Conservation (phyloP, 2,113 vertebrate species). For the Scomber colias region DNA sequence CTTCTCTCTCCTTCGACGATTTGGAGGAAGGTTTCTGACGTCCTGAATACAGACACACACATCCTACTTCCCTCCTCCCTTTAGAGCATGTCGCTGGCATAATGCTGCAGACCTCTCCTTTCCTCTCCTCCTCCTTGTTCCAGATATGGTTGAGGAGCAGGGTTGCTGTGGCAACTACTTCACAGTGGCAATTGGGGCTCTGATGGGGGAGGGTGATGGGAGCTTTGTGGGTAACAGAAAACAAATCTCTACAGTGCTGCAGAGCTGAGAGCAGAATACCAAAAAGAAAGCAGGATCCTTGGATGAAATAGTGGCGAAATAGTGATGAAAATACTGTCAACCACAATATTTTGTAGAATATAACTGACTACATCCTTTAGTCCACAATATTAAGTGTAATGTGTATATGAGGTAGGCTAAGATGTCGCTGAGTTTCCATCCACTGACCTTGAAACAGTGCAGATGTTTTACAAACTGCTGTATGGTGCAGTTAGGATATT, state of each 20-base stretch:
- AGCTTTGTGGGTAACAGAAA: conserved; percentile 40
- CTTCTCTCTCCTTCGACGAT: conserved; percentile 10
- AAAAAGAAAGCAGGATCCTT: not conserved
- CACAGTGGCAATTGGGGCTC: conserved; percentile 26
- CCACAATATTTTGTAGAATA: too few relatives aligned
- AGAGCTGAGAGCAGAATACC: not conserved
- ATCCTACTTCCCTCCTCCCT: not conserved
- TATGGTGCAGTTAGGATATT: not conserved
- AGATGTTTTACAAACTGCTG: conserved; percentile 1
- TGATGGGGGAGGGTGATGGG: conserved; percentile 4
- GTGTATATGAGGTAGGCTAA: not conserved
- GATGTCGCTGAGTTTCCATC: not conserved
- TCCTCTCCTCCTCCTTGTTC: conserved; percentile 53
- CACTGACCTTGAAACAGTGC: conserved; percentile 11
- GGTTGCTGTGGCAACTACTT: conserved; percentile 71
- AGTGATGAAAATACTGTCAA: not conserved
- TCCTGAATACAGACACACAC: conserved; percentile 29
- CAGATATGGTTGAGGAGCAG: conserved; percentile 60
- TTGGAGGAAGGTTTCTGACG: conserved; percentile 34
- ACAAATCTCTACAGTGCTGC: conserved; percentile 35
- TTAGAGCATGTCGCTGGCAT: conserved; percentile 34
- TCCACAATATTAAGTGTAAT: not conserved
- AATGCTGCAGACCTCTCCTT: conserved; percentile 33
- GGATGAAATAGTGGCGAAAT: conserved; percentile 4
- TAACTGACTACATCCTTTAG: too few relatives aligned